Conservation (phyloP, 2,113 vertebrate species). For the Hystrix cristata region DNA sequence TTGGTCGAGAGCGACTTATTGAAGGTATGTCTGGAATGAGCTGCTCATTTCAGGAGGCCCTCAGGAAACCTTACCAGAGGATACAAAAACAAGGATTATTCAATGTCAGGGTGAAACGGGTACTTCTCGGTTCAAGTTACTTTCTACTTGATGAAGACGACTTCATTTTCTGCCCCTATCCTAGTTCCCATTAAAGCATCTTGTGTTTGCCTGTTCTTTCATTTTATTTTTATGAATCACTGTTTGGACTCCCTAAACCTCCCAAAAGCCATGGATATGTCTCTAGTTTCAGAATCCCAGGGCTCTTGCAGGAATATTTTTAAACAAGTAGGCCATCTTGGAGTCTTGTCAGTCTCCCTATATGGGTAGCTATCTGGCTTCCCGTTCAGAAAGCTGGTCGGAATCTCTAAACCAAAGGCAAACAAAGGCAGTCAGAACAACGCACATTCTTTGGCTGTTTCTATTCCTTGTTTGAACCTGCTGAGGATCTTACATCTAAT, state of each 20-base stretch:
- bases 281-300: not conserved
- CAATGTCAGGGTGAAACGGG: not conserved
- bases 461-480: not conserved
- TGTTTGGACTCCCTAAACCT: not conserved
- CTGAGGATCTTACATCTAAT: not conserved
- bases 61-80: not conserved
- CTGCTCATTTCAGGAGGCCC: not conserved
- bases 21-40: not conserved
- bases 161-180: not conserved
- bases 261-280: not conserved
- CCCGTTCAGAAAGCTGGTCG: not conserved
- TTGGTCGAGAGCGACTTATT: not conserved
- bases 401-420: not conserved
- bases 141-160: not conserved
- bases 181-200: not conserved
- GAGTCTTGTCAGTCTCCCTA: not conserved
- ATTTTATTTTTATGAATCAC: not conserved
- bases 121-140: not conserved
- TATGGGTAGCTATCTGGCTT: not conserved
- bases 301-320: not conserved
- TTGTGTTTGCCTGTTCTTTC: not conserved
- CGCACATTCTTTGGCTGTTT: not conserved
- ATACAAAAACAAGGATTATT: rapidly evolving
- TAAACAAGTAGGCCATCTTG: not conserved
- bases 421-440: not conserved